These are phyloP conservation scores for Aethina tumida DNA, from an alignment of 1,140 invertebrate genomes.

Conservation along the genomic window DNA sequence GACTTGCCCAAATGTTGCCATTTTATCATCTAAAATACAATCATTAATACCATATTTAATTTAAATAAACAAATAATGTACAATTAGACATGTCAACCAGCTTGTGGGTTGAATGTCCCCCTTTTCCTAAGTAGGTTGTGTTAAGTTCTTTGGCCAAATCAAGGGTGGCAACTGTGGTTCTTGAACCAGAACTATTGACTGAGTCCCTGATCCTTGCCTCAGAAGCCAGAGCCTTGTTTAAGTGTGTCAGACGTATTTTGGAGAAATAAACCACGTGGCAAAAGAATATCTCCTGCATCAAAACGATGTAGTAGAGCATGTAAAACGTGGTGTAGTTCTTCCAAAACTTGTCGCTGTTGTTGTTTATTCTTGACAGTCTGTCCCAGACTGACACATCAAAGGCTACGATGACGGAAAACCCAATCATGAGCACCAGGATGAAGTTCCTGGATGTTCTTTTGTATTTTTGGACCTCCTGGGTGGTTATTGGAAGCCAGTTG, in stretches of 20 bases:
- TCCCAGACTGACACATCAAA: conserved; percentile 16
- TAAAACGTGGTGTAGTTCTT: conserved; percentile 15
- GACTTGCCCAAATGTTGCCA: conserved; percentile 6
- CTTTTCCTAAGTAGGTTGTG: too few species aligned
- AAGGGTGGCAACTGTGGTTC: too few species aligned
- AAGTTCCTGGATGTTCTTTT: conserved; percentile 9
- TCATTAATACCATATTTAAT: too few species aligned
- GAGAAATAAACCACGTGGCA: conserved; percentile 17
- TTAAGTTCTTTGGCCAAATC: too few species aligned
- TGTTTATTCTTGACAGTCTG: neutral
- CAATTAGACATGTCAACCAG: too few species aligned
- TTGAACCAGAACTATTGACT: too few species aligned
- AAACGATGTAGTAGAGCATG: conserved; percentile 13
- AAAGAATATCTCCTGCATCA: conserved; percentile 16
- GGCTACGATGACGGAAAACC: conserved; percentile 7
- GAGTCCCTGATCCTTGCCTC: conserved; percentile 7
- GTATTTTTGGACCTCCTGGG: conserved; percentile 9
- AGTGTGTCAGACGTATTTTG: conserved; percentile 9
- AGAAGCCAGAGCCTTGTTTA: conserved; percentile 10
- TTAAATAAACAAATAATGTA: too few species aligned
- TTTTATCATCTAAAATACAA: conserved; percentile 6
- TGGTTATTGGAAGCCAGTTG: conserved; percentile 5
- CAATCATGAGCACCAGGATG: conserved; percentile 1
- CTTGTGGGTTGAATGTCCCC: too few species aligned
- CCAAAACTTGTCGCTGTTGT: conserved; percentile 3